These are phyloP conservation scores for Yponomeuta cagnagella DNA, from an alignment of 2,888 invertebrate species.

Conservation along the genomic window DNA sequence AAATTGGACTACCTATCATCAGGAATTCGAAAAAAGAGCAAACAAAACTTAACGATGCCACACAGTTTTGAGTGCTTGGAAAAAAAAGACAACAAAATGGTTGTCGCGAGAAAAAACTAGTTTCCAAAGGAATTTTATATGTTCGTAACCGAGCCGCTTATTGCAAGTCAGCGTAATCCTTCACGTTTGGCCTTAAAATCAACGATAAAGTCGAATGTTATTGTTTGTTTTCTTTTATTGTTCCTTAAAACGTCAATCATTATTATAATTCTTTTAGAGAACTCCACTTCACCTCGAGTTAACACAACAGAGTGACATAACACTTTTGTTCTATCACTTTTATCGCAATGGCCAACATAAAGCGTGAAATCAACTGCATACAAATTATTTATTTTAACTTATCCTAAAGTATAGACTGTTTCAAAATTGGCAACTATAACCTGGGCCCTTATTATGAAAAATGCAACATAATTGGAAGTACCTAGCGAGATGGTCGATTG, in stretches of 20 bases:
- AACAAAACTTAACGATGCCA: conserved; percentile 42
- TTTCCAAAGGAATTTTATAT: conserved; percentile 29
- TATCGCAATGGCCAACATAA: neutral
- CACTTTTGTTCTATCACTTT: neutral
- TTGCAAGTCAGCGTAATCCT: conserved; percentile 1
- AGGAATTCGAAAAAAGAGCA: conserved; percentile 53
- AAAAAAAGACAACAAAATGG: conserved; percentile 47
- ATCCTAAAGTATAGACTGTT: too few species aligned
- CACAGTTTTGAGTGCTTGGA: conserved; percentile 35
- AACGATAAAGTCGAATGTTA: neutral
- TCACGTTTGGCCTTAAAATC: conserved; percentile 1
- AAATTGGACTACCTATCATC: conserved; percentile 63
- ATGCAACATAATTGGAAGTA: too few species aligned
- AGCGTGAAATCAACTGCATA: too few species aligned
- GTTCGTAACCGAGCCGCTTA: conserved; percentile 5
- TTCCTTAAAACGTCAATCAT: neutral
- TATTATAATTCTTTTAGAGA: neutral
- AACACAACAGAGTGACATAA: neutral
- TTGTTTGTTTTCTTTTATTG: conserved; percentile 2
- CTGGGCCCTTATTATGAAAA: too few species aligned
- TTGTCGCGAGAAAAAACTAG: conserved; percentile 45
- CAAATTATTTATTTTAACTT: too few species aligned
- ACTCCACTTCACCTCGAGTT: neutral
- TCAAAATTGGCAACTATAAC: too few species aligned
- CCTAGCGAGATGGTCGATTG: too few species aligned